Evolutionary conservation across 2,113 vertebrate genomes (phyloP), one percentile per base, ranked within the genome.

Genomic region (Bucco capensis): DNA sequence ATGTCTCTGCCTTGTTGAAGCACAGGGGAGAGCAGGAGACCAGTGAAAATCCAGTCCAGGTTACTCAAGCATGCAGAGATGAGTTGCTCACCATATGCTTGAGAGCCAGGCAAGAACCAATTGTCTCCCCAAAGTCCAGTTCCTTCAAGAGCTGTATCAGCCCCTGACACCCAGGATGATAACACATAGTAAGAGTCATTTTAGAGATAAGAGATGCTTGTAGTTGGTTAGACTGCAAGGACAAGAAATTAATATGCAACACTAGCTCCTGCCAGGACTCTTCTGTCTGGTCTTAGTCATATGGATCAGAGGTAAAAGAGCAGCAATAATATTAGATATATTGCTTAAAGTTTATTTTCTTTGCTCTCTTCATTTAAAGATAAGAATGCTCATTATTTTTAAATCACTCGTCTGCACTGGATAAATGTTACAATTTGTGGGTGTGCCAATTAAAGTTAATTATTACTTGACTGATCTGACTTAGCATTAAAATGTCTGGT

Each of bases 391-490:
- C 85, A 67, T 91, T 93, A 92, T 94, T 96, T 94, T 92, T 67
- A 84, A 95, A 83, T 94, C 88, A 92, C 81, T 95, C 89, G 66
- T 84, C 91, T 92, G 74, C 75, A 57, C 71, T 80, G 78, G 61
- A 72, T 84, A 92, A 94, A 93, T 75, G 84, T 82, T 95, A 88
- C 72, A 85, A 81, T 72, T 88, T 94, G 88, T 91, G 88, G 94
- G 91, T 89, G 91, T 94, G 84, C 72, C 88, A 95, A 85, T 94
- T 96, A 91, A 92, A 80, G 80, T 85, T 94, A 96, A 97, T 96
- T 96, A 94, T 92, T 94, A 79, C 86, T 86, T 91, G 89, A 93
- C 94, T 91, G 92, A 93, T 95, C 94, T 97, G 93, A 96, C 91
- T 91, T 95, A 82, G 91, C 90, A 92, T 86, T 93, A 89, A 92